Percentiles rank a stretch among this genome's conserved stretches.
phyloP scores from a whole-genome alignment of 1,140 invertebrate genomes.

The Latrodectus geometricus region DNA sequence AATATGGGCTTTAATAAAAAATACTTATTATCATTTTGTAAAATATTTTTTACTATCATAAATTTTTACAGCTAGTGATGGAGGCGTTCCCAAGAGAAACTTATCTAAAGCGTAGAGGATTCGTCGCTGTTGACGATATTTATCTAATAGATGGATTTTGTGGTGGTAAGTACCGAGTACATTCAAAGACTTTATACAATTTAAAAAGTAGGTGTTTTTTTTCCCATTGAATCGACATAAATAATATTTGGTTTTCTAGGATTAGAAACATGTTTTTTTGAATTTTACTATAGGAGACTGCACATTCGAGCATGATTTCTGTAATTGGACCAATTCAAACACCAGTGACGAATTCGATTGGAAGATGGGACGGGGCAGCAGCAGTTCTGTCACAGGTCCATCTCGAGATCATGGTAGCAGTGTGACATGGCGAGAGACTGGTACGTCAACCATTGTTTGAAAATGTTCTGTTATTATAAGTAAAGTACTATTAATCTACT shows the following conservation, averaged over 20 bases:
- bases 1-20: no score
- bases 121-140: slow-evolving; percentile 52
- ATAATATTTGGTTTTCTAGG: no score
- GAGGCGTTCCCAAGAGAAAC: slow-evolving; percentile 55
- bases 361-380: slow-evolving; percentile 76
- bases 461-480: neutral
- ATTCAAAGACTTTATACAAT: no score
- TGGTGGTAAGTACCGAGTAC: slow-evolving; percentile 28
- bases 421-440: slow-evolving; percentile 53
- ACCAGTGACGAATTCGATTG: slow-evolving; percentile 76
- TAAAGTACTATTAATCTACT: no score
- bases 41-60: neutral
- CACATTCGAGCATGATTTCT: slow-evolving; percentile 77
- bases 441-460: no score
- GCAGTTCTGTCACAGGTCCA: slow-evolving; percentile 76
- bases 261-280: no score
- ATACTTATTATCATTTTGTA: no score
- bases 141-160: slow-evolving; percentile 46
- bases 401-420: slow-evolving; percentile 72
- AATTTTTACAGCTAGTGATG: slow-evolving; percentile 37
- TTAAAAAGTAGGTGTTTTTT: no score
- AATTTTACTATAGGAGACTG: slow-evolving; percentile 70
- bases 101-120: slow-evolving; percentile 44
- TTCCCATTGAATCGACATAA: no score
- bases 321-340: slow-evolving; percentile 76